A percentile compares a stretch with the other conserved stretches of the same genome.
Conservation (phyloP, 2,113 vertebrate genomes). For the Triplophysa rosa region DNA sequence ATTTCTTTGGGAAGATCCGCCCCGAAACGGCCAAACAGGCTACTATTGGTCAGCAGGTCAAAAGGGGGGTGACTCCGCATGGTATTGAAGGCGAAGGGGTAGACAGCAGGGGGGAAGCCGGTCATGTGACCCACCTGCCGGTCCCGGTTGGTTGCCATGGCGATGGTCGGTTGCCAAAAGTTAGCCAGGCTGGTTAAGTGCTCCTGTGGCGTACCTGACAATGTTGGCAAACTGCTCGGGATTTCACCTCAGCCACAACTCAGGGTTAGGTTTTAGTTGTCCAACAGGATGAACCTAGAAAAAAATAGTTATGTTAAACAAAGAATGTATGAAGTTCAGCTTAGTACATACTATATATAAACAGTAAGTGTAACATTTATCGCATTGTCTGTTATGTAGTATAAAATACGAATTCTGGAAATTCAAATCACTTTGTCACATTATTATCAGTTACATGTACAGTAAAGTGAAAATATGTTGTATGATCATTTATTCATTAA, state of each 20-base stretch:
- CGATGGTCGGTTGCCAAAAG: conserved; percentile 28
- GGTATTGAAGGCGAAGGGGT: conserved; percentile 87
- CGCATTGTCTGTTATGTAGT: too few species aligned
- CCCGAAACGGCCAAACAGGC: conserved; percentile 83
- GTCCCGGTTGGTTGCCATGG: conserved; percentile 85
- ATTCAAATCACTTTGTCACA: too few species aligned
- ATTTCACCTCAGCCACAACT: background rate
- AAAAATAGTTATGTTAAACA: background rate
- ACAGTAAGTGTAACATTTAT: too few species aligned
- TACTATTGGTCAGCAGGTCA: conserved; percentile 85
- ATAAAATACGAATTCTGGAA: too few species aligned
- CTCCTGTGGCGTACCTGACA: background rate
- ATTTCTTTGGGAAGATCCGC: conserved; percentile 93
- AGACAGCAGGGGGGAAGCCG: conserved; percentile 84
- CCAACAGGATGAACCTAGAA: background rate
- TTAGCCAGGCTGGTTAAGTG: background rate
- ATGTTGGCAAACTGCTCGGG: conserved; percentile 15
- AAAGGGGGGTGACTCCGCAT: conserved; percentile 87
- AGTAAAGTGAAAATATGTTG: too few species aligned
- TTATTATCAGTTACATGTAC: too few species aligned
- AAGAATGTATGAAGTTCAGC: background rate
- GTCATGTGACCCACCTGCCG: conserved; percentile 79
- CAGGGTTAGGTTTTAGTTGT: background rate
- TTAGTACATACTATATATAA: conserved; percentile 21
- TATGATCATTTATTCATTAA: background rate